These are phyloP conservation scores for Scaptomyza graminum DNA, from an alignment of 1,140 invertebrate genomes.

Conservation along the genomic window DNA sequence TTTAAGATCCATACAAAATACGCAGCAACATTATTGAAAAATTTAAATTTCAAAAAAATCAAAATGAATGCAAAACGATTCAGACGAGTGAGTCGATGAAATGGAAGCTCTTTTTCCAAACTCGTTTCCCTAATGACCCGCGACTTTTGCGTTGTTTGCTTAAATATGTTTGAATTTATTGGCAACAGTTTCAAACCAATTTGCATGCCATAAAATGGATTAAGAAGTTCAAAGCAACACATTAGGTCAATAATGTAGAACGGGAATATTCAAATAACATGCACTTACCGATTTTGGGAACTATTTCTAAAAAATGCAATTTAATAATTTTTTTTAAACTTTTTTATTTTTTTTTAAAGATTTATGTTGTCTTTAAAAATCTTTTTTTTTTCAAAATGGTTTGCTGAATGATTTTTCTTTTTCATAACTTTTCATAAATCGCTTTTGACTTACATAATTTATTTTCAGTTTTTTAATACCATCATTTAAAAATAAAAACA, in stretches of 20 bases:
- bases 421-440: too few relatives aligned
- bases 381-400: too few relatives aligned
- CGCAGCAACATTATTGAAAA: slow-evolving; percentile 60
- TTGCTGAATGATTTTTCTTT: too few relatives aligned
- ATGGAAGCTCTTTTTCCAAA: slow-evolving; percentile 31
- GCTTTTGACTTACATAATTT: too few relatives aligned
- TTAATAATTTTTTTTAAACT: too few relatives aligned
- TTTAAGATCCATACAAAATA: slow-evolving; percentile 62
- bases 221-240: slow-evolving; percentile 23
- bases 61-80: slow-evolving; percentile 37
- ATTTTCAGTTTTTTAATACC: too few relatives aligned
- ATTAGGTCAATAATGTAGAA: not conserved
- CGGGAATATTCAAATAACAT: too few relatives aligned
- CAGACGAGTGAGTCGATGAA: slow-evolving; percentile 5
- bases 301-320: too few relatives aligned
- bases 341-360: too few relatives aligned
- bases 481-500: too few relatives aligned
- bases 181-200: slow-evolving; percentile 55
- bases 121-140: slow-evolving; percentile 38
- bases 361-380: too few relatives aligned
- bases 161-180: slow-evolving; percentile 80
- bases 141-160: slow-evolving; percentile 65
- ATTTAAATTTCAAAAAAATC: slow-evolving; percentile 42
- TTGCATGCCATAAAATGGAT: slow-evolving; percentile 49
- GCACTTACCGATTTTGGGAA: too few relatives aligned